Evolutionary conservation across 2,113 vertebrate genomes (phyloP).

Genomic region (Dendropsophus ebraccatus): DNA sequence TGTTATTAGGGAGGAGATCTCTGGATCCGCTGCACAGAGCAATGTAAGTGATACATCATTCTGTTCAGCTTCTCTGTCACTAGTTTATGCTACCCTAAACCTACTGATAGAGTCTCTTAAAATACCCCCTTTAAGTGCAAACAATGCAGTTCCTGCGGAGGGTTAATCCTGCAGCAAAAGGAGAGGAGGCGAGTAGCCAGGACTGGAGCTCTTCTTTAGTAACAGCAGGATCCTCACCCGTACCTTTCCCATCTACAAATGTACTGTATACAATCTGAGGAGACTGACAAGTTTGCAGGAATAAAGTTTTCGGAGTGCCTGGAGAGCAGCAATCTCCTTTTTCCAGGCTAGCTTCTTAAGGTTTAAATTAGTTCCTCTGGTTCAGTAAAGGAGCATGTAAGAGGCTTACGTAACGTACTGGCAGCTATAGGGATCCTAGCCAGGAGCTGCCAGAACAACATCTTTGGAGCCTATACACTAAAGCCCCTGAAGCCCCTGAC

Average conservation of each 20-base stretch:
- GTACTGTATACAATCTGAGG: neutral
- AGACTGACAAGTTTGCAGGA: neutral
- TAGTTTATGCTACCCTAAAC: too few species aligned
- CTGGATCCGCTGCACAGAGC: too few species aligned
- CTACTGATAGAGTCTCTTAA: too few species aligned
- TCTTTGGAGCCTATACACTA: constrained; percentile 14
- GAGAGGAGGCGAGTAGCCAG: neutral
- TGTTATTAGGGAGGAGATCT: too few species aligned
- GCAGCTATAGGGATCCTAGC: constrained; percentile 29
- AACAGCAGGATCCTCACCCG: too few species aligned
- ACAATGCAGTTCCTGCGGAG: too few species aligned
- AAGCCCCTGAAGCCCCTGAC: constrained; percentile 1
- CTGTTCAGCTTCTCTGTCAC: too few species aligned
- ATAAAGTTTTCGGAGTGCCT: constrained; percentile 1
- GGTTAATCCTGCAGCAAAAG: too few species aligned
- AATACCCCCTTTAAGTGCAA: too few species aligned
- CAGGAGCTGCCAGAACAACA: constrained; percentile 39
- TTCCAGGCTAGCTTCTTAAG: constrained; percentile 1
- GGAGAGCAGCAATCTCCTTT: constrained; percentile 25
- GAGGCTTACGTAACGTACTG: constrained; percentile 39
- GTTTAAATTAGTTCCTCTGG: constrained; percentile 39
- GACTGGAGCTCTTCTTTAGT: neutral
- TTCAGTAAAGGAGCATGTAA: constrained; percentile 46
- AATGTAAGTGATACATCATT: too few species aligned
- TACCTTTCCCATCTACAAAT: neutral